A percentile compares a stretch with the other conserved stretches of the same genome.
These are phyloP conservation scores for Oxycera nigricornis DNA, from an alignment of 2,888 invertebrate genomes.

Conservation along the genomic window DNA sequence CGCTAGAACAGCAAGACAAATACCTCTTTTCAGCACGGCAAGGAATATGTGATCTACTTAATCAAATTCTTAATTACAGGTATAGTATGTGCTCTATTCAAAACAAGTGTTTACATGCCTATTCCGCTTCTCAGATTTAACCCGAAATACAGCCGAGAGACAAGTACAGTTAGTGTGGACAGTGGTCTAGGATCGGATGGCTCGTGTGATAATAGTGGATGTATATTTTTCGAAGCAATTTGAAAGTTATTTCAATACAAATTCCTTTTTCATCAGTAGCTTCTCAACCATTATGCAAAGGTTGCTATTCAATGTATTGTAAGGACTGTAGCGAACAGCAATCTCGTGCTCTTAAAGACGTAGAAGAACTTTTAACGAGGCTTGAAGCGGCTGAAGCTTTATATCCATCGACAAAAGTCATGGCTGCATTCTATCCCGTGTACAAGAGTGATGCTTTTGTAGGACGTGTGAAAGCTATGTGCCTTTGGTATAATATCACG, in stretches of 20 bases:
- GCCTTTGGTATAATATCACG: constrained; percentile 91
- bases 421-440: constrained; percentile 76
- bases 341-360: constrained; percentile 76
- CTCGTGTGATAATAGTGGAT: constrained; percentile 41
- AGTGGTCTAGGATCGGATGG: constrained; percentile 57
- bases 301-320: constrained; percentile 80
- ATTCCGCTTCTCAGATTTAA: constrained; percentile 51
- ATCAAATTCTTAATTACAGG: constrained; percentile 79
- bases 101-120: background rate
- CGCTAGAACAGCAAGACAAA: constrained; percentile 78
- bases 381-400: constrained; percentile 80
- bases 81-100: constrained; percentile 54
- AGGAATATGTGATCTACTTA: constrained; percentile 73
- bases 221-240: no score
- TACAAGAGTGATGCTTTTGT: constrained; percentile 60
- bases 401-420: constrained; percentile 83
- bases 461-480: constrained; percentile 72
- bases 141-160: constrained; percentile 55
- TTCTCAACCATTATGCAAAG: constrained; percentile 62
- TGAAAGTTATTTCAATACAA: no score
- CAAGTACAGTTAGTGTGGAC: constrained; percentile 57
- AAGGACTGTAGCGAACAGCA: constrained; percentile 73
- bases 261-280: constrained; percentile 42
- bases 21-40: constrained; percentile 77
- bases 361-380: constrained; percentile 74